phyloP scores from a whole-genome alignment of 35 echinoderm and acorn worm genomes.

The Strongylocentrotus purpuratus region DNA sequence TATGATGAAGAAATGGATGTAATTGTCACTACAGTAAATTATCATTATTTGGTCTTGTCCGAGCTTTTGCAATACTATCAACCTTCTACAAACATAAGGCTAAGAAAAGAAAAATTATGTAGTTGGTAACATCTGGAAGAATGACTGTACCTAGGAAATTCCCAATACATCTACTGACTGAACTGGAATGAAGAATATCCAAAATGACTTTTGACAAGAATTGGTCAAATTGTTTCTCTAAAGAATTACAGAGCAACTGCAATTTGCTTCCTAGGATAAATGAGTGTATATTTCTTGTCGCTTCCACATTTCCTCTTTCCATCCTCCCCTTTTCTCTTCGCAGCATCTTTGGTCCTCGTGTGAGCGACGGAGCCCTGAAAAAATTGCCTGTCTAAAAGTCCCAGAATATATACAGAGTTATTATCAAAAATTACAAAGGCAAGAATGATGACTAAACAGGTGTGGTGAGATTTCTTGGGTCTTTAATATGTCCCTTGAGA shows the following conservation, averaged over 20 bases:
- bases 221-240: too few relatives aligned
- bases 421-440: neutral
- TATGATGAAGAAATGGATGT: too few relatives aligned
- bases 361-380: neutral
- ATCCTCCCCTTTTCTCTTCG: neutral
- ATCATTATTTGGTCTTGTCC: too few relatives aligned
- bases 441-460: neutral
- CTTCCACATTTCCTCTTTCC: neutral
- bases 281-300: neutral
- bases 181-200: too few relatives aligned
- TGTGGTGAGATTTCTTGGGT: conserved; percentile 64
- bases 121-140: too few relatives aligned
- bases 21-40: too few relatives aligned
- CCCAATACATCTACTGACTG: too few relatives aligned
- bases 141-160: too few relatives aligned
- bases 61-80: too few relatives aligned
- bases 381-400: neutral
- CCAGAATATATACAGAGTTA: neutral
- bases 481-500: conserved; percentile 80
- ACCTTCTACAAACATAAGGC: too few relatives aligned
- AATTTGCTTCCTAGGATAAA: neutral
- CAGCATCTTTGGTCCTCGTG: neutral
- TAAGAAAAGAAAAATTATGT: too few relatives aligned
- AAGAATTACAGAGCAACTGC: neutral
- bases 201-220: too few relatives aligned